phyloP scores from a whole-genome alignment of 2,888 invertebrate species.

The Patella pellucida region DNA sequence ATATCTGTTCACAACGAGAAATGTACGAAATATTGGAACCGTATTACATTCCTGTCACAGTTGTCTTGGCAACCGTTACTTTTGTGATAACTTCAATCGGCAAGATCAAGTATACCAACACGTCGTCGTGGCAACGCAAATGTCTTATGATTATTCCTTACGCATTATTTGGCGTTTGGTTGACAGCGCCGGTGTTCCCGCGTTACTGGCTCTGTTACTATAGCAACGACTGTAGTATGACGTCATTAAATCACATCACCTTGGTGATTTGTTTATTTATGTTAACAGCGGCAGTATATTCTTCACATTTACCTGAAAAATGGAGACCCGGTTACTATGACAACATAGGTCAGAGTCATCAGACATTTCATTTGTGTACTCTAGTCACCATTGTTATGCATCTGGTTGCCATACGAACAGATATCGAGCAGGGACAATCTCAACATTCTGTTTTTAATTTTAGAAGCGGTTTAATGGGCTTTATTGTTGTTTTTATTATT shows the following conservation, averaged over 20 bases:
- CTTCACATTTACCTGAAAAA: conserved; percentile 52
- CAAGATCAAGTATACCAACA: conserved; percentile 27
- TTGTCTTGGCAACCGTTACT: conserved; percentile 42
- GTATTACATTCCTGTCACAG: conserved; percentile 38
- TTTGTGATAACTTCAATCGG: conserved; percentile 45
- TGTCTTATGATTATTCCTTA: conserved; percentile 43
- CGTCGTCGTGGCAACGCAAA: conserved; percentile 45
- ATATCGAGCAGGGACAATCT: conserved; percentile 18
- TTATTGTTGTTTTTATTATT: background rate
- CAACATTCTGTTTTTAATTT: background rate
- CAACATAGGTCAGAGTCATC: conserved; percentile 58
- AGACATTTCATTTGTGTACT: conserved; percentile 50
- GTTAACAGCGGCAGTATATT: conserved; percentile 38
- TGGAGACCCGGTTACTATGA: conserved; percentile 54
- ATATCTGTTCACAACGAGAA: conserved; percentile 37
- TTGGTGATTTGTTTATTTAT: conserved; percentile 34
- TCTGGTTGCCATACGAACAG: conserved; percentile 30
- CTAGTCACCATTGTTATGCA: conserved; percentile 32
- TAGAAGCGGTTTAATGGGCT: background rate
- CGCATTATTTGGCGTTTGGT: conserved; percentile 31
- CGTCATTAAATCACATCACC: conserved; percentile 44
- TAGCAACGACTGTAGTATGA: conserved; percentile 31
- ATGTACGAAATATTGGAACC: conserved; percentile 29
- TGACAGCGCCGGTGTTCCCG: conserved; percentile 34
- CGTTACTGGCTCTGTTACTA: conserved; percentile 40